Base-by-base conservation (phyloP, 2,113 vertebrate genomes). In the Antigone vipio region DNA sequence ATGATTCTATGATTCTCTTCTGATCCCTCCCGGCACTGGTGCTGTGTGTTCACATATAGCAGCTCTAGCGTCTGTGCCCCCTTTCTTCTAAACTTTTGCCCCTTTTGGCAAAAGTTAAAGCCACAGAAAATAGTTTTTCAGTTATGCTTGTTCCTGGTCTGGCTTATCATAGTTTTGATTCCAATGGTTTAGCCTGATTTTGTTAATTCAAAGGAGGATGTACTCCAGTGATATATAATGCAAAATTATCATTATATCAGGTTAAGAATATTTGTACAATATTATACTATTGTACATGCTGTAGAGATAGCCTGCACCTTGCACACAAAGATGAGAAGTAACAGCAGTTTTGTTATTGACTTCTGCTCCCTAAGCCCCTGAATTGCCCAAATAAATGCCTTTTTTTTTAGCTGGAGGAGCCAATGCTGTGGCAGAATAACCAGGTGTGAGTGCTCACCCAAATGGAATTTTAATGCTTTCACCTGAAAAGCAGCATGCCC, bases 11-110 rank as follows among this genome's bases (percentile, higher is more conserved):
- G 42, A 44, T 56, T 84, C n/a, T 62, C 21, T 71, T 71, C 47
- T 44, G 45, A 55, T 34, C 9, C 19, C 35, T 27, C 0, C 22
- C 0, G 0, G 8, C 50, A 17, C 23, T 24, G 23, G 19, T 1
- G 7, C 35, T 60, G 4, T 64, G 26, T 32, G 22, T 49, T 75
- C 29, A 63, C 34, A 32, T 40, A 6, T 17, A 16, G n/a, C 29
- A 69, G 4, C 8, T 60, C 38, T 44, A 63, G n/a, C 4, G 1
- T 40, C 42, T 75, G 5, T 50, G 14, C 9, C 15, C 15, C 12
- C 21, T 67, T 67, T 58, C 47, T 79, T 44, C 32, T 35, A 75
- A 60, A 27, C 15, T 32, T 62, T 40, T 88, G 7, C 14, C 34
- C 4, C 8, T 62, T 78, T 56, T 27, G 29, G 13, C n/a, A 83